Evolutionary conservation across 2,888 invertebrate species (phyloP).

Genomic region (Hirtodrosophila alboralis): DNA sequence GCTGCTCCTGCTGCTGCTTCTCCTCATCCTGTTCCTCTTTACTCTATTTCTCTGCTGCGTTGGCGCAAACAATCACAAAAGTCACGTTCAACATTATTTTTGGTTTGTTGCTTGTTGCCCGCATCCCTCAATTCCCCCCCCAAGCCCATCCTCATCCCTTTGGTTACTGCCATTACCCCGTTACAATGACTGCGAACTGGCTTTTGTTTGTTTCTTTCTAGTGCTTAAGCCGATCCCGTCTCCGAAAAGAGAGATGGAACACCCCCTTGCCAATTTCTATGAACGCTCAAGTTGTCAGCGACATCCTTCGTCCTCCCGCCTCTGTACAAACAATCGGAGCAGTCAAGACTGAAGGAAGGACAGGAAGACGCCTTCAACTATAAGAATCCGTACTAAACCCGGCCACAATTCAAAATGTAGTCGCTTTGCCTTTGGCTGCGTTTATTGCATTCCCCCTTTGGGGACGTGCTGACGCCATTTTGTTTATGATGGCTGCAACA

Average conservation of each 20-base stretch:
- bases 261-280: slow-evolving; percentile 63
- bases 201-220: slow-evolving; percentile 74
- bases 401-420: slow-evolving; percentile 74
- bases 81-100: slow-evolving; percentile 80
- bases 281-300: slow-evolving; percentile 72
- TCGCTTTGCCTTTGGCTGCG: slow-evolving; percentile 24
- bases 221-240: slow-evolving; percentile 73
- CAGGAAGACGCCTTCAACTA: slow-evolving; percentile 1
- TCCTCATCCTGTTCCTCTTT: slow-evolving; percentile 3
- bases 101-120: slow-evolving; percentile 73
- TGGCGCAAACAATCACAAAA: slow-evolving; percentile 75
- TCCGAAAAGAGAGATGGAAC: neutral
- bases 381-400: slow-evolving; percentile 31
- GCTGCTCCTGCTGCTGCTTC: neutral
- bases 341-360: neutral
- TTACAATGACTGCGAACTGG: slow-evolving; percentile 71
- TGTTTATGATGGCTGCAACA: slow-evolving; percentile 66
- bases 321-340: slow-evolving; percentile 40
- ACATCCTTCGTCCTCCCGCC: neutral
- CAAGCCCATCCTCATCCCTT: neutral
- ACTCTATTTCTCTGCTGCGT: slow-evolving; percentile 2
- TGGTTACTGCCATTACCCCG: slow-evolving; percentile 44
- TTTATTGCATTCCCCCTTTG: slow-evolving; percentile 55
- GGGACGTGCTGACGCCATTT: slow-evolving; percentile 60
- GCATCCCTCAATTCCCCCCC: too few relatives aligned